These are phyloP conservation scores for Raphicerus campestris DNA, from an alignment of 2,113 vertebrate genomes.

Conservation along the genomic window DNA sequence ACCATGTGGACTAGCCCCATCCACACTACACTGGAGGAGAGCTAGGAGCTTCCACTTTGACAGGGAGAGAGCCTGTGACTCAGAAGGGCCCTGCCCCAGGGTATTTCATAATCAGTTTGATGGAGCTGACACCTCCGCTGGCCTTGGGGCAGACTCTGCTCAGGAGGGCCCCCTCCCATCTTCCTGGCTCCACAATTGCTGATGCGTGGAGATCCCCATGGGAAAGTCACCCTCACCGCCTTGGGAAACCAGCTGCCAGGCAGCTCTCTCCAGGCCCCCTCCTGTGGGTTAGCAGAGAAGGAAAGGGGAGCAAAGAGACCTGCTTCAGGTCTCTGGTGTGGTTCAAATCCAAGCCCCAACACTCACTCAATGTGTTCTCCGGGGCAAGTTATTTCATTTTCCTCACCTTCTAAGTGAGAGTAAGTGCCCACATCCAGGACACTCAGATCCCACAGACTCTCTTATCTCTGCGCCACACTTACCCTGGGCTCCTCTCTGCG, in stretches of 20 bases:
- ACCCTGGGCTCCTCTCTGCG: neutral
- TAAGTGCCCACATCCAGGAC: neutral
- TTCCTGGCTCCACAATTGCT: constrained; percentile 14
- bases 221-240: constrained; percentile 32
- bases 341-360: neutral
- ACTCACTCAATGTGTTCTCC: neutral
- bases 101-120: constrained; percentile 38
- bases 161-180: constrained; percentile 22
- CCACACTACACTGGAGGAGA: neutral
- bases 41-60: neutral
- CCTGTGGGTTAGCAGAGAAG: neutral
- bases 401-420: neutral
- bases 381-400: neutral
- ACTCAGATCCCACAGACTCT: neutral
- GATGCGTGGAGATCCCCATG: constrained; percentile 37
- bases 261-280: neutral
- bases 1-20: neutral
- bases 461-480: neutral
- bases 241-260: neutral
- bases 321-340: neutral
- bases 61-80: neutral
- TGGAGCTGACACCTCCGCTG: neutral
- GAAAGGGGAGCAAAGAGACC: neutral
- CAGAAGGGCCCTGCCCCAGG: neutral
- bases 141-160: neutral